Evolutionary conservation across 1,140 invertebrate genomes (phyloP), one percentile per base, ranked within the genome.

Genomic region (Pseudomyrmex cubaensis): DNA sequence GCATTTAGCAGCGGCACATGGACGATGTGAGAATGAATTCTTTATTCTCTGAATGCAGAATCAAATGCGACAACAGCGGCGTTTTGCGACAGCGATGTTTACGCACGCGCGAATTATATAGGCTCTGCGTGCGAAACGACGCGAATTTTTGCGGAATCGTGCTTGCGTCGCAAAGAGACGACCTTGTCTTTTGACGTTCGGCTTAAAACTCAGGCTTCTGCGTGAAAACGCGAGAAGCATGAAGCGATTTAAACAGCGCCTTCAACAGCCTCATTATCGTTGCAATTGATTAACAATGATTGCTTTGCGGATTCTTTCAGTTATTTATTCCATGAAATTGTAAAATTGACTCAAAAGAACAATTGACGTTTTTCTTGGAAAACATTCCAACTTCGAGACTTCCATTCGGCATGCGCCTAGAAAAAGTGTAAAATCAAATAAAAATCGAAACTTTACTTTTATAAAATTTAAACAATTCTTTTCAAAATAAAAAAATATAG

Each of bases 201-300:
- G 64, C 82, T 87, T 84, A 67, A 83, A 52, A 54, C 10, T 15
- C 46, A 5, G n/a, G 44, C 48, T 87, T 67, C 25, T 25, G 2
- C 50, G 52, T 22, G 69, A 59, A 74, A 78, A 77, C 64, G 57
- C 46, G 20, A 46, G 46, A 25, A 83, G 87, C 82, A 64, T 78
- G 46, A 86, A 85, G 83, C 56, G 56, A 57, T 87, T 59, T 85
- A 75, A 83, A 2, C 17, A 52, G 17, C 22, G 25, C 10, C 7
- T 35, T 35, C 35, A 35, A 35, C 35, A 35, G 35, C 5, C 35
- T 35, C 35, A 35, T 35, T 35, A 35, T 35, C 35, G 5, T 35
- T 35, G 35, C 35, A 35, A 35, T 35, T 35, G 35, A 35, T 35
- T 5, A 35, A 35, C 5, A 35, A 35, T 35, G 5, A 35, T 35